A percentile compares a stretch with the other conserved stretches of the same genome.
phyloP scores from a whole-genome alignment of 92 coral and sea anemone species.

The Palythoa caribaeorum region DNA sequence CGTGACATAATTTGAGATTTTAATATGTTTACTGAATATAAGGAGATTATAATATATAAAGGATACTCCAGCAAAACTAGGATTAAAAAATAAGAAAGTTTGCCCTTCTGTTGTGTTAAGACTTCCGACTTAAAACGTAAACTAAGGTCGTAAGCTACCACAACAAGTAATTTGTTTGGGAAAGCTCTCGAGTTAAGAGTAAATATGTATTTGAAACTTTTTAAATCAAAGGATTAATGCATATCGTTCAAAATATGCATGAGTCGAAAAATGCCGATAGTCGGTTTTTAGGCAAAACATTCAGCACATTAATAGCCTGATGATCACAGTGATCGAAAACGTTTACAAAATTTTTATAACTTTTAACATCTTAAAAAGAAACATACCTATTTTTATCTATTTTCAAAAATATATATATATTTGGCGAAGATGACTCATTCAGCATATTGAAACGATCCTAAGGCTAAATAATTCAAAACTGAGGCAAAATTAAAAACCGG shows the following conservation, averaged over 20 bases:
- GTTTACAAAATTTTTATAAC: too few relatives aligned
- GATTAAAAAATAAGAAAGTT: not conserved
- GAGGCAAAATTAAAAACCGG: not conserved
- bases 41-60: constrained; percentile 5
- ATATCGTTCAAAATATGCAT: not conserved
- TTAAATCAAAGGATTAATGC: not conserved
- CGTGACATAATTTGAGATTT: constrained; percentile 23
- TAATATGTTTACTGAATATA: not conserved
- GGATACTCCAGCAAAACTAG: not conserved
- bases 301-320: too few relatives aligned
- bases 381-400: too few relatives aligned
- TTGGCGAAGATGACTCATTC: too few relatives aligned
- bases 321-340: too few relatives aligned
- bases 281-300: not conserved
- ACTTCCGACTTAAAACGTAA: constrained; percentile 10
- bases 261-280: not conserved
- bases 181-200: not conserved
- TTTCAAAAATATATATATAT: too few relatives aligned
- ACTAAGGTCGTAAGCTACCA: not conserved
- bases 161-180: not conserved
- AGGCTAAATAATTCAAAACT: not conserved
- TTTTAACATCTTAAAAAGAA: too few relatives aligned
- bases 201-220: too few relatives aligned
- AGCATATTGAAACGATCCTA: not conserved
- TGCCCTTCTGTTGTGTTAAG: not conserved